These are phyloP conservation scores for Melangyna quadrimaculata DNA, from an alignment of 2,888 invertebrate species.

Conservation along the genomic window DNA sequence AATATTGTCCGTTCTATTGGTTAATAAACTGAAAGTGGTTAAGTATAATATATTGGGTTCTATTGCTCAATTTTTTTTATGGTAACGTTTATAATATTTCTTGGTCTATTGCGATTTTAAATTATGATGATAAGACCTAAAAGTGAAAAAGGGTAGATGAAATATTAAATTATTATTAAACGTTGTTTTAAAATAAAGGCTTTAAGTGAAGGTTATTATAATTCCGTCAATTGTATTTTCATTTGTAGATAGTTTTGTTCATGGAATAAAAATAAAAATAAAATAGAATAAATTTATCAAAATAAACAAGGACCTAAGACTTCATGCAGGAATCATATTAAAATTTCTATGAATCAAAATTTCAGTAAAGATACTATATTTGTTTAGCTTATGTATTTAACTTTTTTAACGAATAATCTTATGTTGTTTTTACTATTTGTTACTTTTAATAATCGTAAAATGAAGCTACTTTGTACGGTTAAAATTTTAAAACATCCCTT, in stretches of 20 bases:
- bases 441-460: no score
- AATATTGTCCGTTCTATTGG: conserved; percentile 77
- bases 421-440: no score
- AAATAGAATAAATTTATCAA: not conserved
- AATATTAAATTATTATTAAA: not conserved
- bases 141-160: conserved; percentile 3
- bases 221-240: conserved; percentile 32
- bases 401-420: no score
- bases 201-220: not conserved
- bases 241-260: not conserved
- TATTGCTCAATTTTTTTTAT: conserved; percentile 69
- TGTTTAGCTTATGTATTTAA: no score
- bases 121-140: conserved; percentile 72
- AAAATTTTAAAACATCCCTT: no score
- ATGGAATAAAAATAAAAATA: not conserved
- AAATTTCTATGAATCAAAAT: no score
- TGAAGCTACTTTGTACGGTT: no score
- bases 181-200: not conserved
- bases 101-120: conserved; percentile 72
- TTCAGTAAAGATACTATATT: no score
- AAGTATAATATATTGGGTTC: conserved; percentile 72
- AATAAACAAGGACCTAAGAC: not conserved
- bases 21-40: conserved; percentile 78
- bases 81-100: conserved; percentile 64
- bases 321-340: not conserved